Conservation (phyloP, 2,113 vertebrate genomes). For the Alligator mississippiensis region DNA sequence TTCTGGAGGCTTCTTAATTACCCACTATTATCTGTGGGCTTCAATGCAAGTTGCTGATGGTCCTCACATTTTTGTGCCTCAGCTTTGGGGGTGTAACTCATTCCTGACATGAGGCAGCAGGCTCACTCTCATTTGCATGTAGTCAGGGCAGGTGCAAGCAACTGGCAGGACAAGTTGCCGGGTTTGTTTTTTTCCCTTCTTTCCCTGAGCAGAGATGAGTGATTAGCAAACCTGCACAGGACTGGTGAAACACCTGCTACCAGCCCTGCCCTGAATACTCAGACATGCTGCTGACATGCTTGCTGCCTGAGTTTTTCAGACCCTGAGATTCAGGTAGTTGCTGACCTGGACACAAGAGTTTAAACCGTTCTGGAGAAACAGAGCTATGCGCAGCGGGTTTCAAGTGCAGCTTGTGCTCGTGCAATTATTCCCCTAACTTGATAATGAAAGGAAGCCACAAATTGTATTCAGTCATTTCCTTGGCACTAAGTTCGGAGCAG, state of each 20-base stretch:
- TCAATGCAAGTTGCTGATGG: not conserved
- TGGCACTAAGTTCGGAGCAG: not conserved
- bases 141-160: conserved; percentile 32
- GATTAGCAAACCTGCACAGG: not conserved
- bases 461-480: not conserved
- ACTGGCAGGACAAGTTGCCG: not conserved
- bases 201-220: not conserved
- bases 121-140: conserved; percentile 19
- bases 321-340: not conserved
- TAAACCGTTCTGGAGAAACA: not conserved
- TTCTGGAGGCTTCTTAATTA: not conserved
- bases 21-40: not conserved
- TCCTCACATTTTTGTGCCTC: not conserved
- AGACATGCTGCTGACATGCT: not conserved
- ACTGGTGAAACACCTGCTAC: conserved; percentile 15
- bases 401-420: not conserved
- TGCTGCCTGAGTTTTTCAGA: not conserved
- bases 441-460: not conserved
- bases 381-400: not conserved
- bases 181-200: not conserved
- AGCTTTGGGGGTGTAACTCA: not conserved
- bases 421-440: not conserved
- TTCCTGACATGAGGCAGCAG: conserved; percentile 23
- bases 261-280: not conserved
- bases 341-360: not conserved